Evolutionary conservation across 1,140 invertebrate genomes (phyloP).

Genomic region (Papilio helenus): DNA sequence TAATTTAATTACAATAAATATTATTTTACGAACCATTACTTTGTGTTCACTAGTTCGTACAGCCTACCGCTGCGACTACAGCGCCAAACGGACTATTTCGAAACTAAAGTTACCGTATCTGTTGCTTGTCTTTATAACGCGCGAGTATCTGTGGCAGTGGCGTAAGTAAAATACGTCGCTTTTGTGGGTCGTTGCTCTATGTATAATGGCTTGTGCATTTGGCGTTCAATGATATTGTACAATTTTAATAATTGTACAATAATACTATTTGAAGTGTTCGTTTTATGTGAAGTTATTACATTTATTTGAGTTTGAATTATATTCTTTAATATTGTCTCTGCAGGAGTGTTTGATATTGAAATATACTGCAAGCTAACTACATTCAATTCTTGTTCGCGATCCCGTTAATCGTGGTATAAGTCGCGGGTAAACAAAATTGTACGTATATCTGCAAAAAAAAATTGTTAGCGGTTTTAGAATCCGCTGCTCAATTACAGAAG

Average conservation of each 20-base stretch:
- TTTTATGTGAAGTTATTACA: background rate
- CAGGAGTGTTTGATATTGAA: background rate
- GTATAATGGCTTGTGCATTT: background rate
- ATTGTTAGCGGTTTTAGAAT: too few relatives aligned
- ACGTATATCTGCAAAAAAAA: too few relatives aligned
- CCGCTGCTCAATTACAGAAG: too few relatives aligned
- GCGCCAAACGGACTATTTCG: background rate
- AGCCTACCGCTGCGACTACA: background rate
- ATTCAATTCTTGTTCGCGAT: too few relatives aligned
- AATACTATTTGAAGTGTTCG: background rate
- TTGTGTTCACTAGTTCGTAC: background rate
- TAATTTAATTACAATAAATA: too few relatives aligned
- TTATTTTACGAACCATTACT: background rate
- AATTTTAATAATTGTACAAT: background rate
- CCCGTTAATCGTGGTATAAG: too few relatives aligned
- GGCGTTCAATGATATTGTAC: conserved; percentile 9
- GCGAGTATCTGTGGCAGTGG: background rate
- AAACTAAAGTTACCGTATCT: background rate
- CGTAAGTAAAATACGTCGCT: background rate
- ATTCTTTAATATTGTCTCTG: background rate
- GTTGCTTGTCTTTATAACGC: background rate
- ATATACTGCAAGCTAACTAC: background rate
- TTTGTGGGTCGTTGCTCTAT: background rate
- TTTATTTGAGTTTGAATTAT: background rate
- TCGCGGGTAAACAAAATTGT: too few relatives aligned